A percentile compares a stretch with the other conserved stretches of the same genome.
phyloP scores from a whole-genome alignment of 30 jellyfish, hydroid and myxozoan genomes.

The Catostylus mosaicus region DNA sequence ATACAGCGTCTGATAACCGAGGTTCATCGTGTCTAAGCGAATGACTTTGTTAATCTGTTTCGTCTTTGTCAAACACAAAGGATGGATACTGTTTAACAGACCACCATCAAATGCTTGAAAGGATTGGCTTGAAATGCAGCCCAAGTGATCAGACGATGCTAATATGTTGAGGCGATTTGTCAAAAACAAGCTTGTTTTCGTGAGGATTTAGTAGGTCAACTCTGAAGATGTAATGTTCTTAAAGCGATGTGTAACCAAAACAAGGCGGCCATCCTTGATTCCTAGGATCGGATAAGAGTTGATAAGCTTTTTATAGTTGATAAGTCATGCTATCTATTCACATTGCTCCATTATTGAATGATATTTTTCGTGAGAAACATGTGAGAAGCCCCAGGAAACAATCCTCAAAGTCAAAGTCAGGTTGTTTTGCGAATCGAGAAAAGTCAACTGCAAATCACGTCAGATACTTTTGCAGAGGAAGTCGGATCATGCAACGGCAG shows the following conservation, averaged over 20 bases:
- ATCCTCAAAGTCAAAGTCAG: too few species aligned
- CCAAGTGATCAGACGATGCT: conserved; percentile 17
- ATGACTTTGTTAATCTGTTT: neutral
- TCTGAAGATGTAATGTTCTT: conserved; percentile 29
- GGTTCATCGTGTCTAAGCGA: neutral
- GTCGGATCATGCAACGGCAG: too few species aligned
- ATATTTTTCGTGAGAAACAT: conserved; percentile 45
- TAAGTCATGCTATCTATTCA: conserved; percentile 24
- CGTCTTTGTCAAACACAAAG: neutral
- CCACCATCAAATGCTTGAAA: neutral
- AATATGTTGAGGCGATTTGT: conserved; percentile 27
- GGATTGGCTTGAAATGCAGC: neutral
- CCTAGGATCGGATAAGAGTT: conserved; percentile 24
- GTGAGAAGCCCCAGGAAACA: too few species aligned
- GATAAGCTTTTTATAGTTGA: conserved; percentile 38
- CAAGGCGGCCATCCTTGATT: conserved; percentile 50
- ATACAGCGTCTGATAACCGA: too few species aligned
- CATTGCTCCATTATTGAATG: neutral
- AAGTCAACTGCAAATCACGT: too few species aligned
- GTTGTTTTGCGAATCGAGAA: too few species aligned
- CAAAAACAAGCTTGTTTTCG: conserved; percentile 47
- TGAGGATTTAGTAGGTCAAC: conserved; percentile 58
- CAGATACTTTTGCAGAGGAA: too few species aligned
- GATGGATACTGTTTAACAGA: neutral
- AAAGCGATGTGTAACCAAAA: conserved; percentile 35